Conservation (phyloP, 2,888 invertebrate genomes). For the Tryphoninae sp. region DNA sequence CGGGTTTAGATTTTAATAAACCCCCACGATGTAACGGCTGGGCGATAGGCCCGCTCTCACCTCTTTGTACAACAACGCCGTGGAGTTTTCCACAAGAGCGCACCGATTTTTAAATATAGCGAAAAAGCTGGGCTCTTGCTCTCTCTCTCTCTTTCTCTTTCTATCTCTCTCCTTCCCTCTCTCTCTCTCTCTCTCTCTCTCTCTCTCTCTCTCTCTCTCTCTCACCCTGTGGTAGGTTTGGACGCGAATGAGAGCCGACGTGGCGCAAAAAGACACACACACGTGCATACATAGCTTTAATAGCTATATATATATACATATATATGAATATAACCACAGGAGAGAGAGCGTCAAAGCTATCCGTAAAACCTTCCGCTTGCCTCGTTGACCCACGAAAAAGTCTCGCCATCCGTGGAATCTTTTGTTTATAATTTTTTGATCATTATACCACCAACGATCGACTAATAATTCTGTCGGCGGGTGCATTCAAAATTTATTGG, state of each 20-base stretch:
- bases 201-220: constrained; percentile 4
- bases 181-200: background rate
- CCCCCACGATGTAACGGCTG: constrained; percentile 77
- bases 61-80: constrained; percentile 74
- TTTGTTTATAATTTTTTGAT: constrained; percentile 81
- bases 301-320: constrained; percentile 17
- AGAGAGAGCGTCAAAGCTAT: constrained; percentile 77
- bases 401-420: constrained; percentile 81
- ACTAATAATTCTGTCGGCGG: constrained; percentile 68
- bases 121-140: constrained; percentile 53
- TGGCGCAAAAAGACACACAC: constrained; percentile 64
- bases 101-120: constrained; percentile 81
- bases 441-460: constrained; percentile 78
- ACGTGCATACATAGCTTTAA: constrained; percentile 33
- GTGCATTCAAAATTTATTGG: constrained; percentile 80
- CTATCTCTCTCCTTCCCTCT: background rate
- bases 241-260: constrained; percentile 66
- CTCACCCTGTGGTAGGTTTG: constrained; percentile 74
- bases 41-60: constrained; percentile 62
- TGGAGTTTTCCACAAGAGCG: constrained; percentile 80
- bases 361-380: constrained; percentile 76
- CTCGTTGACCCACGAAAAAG: constrained; percentile 81
- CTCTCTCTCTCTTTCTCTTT: constrained; percentile 56
- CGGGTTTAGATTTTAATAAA: constrained; percentile 78
- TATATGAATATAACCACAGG: background rate